Evolutionary conservation across 1,140 invertebrate genomes (phyloP).

Genomic region (Musca domestica): DNA sequence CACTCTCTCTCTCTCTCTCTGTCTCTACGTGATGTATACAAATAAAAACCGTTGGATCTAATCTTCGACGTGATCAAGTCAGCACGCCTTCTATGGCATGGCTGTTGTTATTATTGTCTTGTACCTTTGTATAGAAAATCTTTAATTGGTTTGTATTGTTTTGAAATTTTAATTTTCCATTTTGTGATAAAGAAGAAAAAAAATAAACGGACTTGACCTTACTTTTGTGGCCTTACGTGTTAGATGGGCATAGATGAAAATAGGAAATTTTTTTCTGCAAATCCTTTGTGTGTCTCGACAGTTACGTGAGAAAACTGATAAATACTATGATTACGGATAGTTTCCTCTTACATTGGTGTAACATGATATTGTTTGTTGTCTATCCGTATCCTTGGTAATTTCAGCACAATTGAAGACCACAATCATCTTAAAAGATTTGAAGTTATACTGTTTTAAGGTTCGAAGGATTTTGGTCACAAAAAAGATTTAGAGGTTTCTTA

Average conservation of each 20-base stretch:
- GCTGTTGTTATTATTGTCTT: background rate
- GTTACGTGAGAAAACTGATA: conserved; percentile 10
- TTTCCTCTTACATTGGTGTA: background rate
- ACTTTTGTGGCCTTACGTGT: no score
- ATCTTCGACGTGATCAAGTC: conserved; percentile 25
- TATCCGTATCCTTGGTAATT: no score
- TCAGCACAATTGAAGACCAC: no score
- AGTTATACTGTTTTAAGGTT: no score
- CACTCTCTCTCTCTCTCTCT: no score
- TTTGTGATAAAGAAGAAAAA: background rate
- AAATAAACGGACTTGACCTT: no score
- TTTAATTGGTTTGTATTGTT: conserved; percentile 16
- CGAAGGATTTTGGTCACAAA: no score
- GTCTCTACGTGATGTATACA: conserved; percentile 39
- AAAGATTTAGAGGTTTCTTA: no score
- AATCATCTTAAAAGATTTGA: no score
- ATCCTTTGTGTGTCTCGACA: background rate
- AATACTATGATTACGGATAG: background rate
- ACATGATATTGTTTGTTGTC: background rate
- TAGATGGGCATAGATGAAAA: no score
- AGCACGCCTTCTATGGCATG: conserved; percentile 23
- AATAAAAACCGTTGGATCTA: conserved; percentile 44
- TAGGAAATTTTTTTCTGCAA: background rate
- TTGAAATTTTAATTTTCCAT: background rate
- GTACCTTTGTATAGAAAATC: background rate